These are phyloP conservation scores for Oegoconia quadripuncta DNA, from an alignment of 2,888 invertebrate species.

Conservation along the genomic window DNA sequence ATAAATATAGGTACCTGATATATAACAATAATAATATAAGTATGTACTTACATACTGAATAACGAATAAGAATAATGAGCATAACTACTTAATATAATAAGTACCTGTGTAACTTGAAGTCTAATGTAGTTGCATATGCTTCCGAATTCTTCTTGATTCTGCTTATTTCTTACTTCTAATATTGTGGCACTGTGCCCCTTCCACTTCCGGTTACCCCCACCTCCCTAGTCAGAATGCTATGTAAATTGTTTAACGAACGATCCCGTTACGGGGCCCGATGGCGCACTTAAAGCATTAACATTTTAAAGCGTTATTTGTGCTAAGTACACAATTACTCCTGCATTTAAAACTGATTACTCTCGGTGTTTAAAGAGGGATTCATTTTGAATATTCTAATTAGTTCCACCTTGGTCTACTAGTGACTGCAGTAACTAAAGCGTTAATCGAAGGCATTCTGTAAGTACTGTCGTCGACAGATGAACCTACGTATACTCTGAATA, in stretches of 20 bases:
- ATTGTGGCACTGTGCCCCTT: constrained; percentile 7
- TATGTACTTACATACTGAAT: too few relatives aligned
- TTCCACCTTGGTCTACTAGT: constrained; percentile 13
- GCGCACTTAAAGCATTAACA: constrained; percentile 66
- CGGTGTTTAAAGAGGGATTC: constrained; percentile 32
- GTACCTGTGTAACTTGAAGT: too few relatives aligned
- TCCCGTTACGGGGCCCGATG: constrained; percentile 50
- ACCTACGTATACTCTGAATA: neutral
- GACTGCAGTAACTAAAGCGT: neutral
- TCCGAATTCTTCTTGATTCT: too few relatives aligned
- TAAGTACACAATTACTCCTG: constrained; percentile 66
- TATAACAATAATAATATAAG: too few relatives aligned
- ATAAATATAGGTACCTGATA: too few relatives aligned
- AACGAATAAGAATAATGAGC: too few relatives aligned
- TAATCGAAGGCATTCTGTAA: neutral
- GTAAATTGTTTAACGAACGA: constrained; percentile 68
- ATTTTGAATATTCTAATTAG: constrained; percentile 56
- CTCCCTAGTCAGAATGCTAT: constrained; percentile 45
- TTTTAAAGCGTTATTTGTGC: constrained; percentile 66
- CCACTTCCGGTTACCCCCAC: constrained; percentile 1
- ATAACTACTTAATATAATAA: too few relatives aligned
- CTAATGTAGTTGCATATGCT: too few relatives aligned
- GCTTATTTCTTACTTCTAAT: too few relatives aligned
- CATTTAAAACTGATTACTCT: constrained; percentile 61
- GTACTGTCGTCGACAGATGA: neutral